These are phyloP conservation scores for Notolepis coatsorum DNA, from an alignment of 2,797 vertebrate species.

Conservation along the genomic window DNA sequence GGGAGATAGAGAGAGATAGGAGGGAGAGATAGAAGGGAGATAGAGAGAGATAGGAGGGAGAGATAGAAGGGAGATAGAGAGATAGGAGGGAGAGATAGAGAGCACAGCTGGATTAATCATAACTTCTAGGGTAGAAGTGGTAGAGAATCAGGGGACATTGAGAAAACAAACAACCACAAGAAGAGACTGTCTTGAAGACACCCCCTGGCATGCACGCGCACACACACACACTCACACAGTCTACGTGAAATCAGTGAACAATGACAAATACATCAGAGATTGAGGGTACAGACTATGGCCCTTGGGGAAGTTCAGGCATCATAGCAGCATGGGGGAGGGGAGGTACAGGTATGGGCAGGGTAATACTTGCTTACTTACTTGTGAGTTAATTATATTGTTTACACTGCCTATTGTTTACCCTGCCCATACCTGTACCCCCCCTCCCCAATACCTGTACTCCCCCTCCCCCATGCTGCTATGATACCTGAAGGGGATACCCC, in stretches of 20 bases:
- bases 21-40: not conserved
- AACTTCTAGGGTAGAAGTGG: not conserved
- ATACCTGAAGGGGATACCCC: too few species aligned
- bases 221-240: not conserved
- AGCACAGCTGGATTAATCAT: not conserved
- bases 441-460: too few species aligned
- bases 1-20: not conserved
- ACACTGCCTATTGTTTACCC: too few species aligned
- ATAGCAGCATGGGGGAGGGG: too few species aligned
- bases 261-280: not conserved
- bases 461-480: too few species aligned
- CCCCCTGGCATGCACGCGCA: too few species aligned
- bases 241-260: conserved; percentile 36
- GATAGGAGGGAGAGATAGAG: not conserved
- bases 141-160: not conserved
- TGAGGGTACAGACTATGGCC: not conserved
- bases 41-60: conserved; percentile 8
- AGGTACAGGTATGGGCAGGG: too few species aligned
- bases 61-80: not conserved
- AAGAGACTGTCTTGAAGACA: not conserved
- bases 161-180: not conserved
- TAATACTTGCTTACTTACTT: too few species aligned
- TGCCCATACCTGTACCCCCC: too few species aligned
- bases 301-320: too few species aligned
- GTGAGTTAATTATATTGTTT: too few species aligned